phyloP scores from a whole-genome alignment of 2,113 vertebrate species.

The Myanophis thanlyinensis region DNA sequence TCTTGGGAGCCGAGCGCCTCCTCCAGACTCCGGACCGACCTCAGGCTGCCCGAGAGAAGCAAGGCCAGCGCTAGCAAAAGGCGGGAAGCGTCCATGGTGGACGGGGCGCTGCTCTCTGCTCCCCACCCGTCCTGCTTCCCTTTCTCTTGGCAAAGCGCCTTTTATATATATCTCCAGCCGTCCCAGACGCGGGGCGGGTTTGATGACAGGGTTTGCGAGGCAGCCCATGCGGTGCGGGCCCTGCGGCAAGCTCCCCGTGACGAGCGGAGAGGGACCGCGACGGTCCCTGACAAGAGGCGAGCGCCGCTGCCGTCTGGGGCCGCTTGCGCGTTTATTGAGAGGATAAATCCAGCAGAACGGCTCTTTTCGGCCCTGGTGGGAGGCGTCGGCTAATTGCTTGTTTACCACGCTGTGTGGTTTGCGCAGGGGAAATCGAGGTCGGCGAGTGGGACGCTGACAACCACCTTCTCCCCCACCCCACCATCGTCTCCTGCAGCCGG shows the following conservation, averaged over 20 bases:
- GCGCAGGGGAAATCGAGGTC: background rate
- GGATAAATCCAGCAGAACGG: constrained; percentile 41
- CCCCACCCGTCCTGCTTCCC: background rate
- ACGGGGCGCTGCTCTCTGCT: no score
- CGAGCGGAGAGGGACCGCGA: constrained; percentile 4
- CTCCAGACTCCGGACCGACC: constrained; percentile 50
- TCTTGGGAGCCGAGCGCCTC: constrained; percentile 48
- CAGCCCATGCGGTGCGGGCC: background rate
- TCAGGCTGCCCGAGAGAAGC: constrained; percentile 44
- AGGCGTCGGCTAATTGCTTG: constrained; percentile 33
- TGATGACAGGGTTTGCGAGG: background rate
- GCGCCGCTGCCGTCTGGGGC: background rate
- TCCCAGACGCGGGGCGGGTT: background rate
- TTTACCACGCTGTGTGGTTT: background rate
- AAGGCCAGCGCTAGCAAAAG: constrained; percentile 64
- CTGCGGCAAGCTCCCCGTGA: background rate
- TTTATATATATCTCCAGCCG: constrained; percentile 11
- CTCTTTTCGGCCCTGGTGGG: constrained; percentile 13
- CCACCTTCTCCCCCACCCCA: no score
- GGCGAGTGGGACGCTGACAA: background rate
- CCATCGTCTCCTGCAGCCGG: background rate
- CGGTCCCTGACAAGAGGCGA: background rate
- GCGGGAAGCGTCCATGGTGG: constrained; percentile 55
- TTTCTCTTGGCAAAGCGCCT: background rate
- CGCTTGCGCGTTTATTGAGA: constrained; percentile 20